Base-by-base conservation (phyloP, 1,140 invertebrate genomes). In the Dinothrombium tinctorium region DNA sequence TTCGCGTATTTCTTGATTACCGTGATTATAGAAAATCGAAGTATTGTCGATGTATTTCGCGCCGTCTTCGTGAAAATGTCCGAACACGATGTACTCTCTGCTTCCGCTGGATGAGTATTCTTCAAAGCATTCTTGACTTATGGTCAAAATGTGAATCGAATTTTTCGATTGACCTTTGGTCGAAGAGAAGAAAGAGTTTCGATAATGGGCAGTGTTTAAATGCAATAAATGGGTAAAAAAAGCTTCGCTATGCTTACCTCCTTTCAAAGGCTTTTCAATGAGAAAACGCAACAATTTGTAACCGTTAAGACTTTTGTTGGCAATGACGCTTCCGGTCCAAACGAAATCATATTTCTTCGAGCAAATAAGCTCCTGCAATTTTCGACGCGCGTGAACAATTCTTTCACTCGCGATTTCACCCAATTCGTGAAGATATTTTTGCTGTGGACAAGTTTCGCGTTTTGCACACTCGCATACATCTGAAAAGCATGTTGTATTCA, bases 341-440 rank as follows among this genome's bases (percentile, higher is more conserved):
- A 44, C 43, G 23, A 40, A 44, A n/a, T 29, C 37, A 44, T 32
- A 44, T 24, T 24, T 33, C 15, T n/a, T 12, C 5, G 37, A 33
- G 23, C 43, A 44, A n/a, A 44, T 11, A 2, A 44, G 22, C 24
- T 42, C 21, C n/a, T 15, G 7, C 9, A 44, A 35, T 19, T 41
- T 26, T 24, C 40, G n/a, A 9, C 25, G 24, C 6, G 37, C 43
- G 15, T 33, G 12, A n/a, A n/a, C 15, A 8, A 33, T 26, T 5
- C 24, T 40, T 5, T 14, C 22, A 2, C n/a, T 8, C 20, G 17
- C 36, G 20, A 44, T 44, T 31, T 40, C 37, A 17, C 43, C 37
- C 3, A 44, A 20, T 21, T 44, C 43, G 6, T 41, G 9, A 3
- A 44, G 28, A 20, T 40, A 22, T 7, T 40, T 21, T 14, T 29